These are phyloP conservation scores for Eriocheir sinensis DNA, from an alignment of 1,140 invertebrate species.

Conservation along the genomic window DNA sequence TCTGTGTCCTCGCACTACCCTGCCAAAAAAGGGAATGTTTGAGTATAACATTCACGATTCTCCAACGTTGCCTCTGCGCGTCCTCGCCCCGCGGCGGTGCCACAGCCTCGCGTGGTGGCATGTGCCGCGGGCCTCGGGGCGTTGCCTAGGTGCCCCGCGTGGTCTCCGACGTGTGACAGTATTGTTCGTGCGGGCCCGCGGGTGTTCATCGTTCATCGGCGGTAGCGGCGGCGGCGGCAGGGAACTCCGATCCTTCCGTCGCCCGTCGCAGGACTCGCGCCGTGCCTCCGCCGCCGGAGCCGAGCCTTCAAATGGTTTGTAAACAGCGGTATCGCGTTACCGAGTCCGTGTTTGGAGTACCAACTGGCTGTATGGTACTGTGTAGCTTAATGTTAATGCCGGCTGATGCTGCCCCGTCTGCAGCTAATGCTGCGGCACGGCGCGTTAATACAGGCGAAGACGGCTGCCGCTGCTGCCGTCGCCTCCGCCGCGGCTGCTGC, in stretches of 20 bases:
- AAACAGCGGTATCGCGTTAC: constrained; percentile 73
- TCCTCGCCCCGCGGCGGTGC: neutral
- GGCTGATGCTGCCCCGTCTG: constrained; percentile 5
- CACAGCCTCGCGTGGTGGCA: neutral
- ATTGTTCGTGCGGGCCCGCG: constrained; percentile 19
- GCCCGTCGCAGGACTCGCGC: neutral
- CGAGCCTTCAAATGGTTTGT: constrained; percentile 71
- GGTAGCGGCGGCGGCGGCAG: neutral
- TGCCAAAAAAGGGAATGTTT: too few relatives aligned
- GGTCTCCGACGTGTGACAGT: neutral
- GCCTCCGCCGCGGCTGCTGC: neutral
- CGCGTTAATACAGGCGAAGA: constrained; percentile 28
- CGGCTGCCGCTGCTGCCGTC: constrained; percentile 6
- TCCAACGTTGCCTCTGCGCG: neutral
- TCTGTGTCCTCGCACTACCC: neutral
- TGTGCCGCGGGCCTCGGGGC: neutral
- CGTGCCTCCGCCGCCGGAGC: neutral
- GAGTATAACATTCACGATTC: neutral
- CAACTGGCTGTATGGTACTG: constrained; percentile 68
- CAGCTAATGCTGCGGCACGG: neutral
- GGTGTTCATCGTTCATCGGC: constrained; percentile 45
- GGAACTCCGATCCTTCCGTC: constrained; percentile 31
- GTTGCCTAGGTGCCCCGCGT: neutral
- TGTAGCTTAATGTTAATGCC: constrained; percentile 41
- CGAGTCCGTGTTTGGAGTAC: constrained; percentile 69